Evolutionary conservation across 2,797 vertebrate genomes (phyloP).

Genomic region (Chloroceryle inda): DNA sequence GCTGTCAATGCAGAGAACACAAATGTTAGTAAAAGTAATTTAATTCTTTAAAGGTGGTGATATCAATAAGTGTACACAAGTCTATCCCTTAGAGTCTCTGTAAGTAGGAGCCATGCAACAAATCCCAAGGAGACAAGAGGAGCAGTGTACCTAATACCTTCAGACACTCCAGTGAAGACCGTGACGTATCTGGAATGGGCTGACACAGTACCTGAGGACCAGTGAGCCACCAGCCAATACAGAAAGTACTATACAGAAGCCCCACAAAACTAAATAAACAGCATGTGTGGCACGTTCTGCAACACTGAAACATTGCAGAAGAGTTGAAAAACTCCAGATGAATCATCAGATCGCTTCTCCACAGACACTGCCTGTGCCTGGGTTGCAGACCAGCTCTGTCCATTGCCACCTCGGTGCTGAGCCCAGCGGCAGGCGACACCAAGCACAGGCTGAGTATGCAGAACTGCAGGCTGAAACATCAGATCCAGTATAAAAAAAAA

Average conservation of each 20-base stretch:
- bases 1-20: fast-evolving
- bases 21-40: background rate
- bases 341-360: background rate
- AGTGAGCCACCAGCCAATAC: fast-evolving
- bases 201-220: background rate
- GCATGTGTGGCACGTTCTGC: background rate
- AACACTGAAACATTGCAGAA: background rate
- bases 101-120: background rate
- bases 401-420: background rate
- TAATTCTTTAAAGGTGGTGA: background rate
- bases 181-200: background rate
- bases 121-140: background rate
- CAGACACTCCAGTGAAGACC: background rate
- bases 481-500: background rate
- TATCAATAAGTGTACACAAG: background rate
- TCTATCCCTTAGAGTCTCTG: background rate
- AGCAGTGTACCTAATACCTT: background rate
- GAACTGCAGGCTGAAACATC: background rate
- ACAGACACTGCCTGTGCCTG: background rate
- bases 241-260: background rate
- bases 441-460: too few relatives aligned
- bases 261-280: background rate
- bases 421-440: background rate
- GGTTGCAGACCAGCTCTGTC: background rate
- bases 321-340: background rate